Percentiles rank a stretch among this genome's conserved stretches.
Evolutionary conservation across 2,888 invertebrate genomes (phyloP).

Genomic region (Nemotelus pantherinus): DNA sequence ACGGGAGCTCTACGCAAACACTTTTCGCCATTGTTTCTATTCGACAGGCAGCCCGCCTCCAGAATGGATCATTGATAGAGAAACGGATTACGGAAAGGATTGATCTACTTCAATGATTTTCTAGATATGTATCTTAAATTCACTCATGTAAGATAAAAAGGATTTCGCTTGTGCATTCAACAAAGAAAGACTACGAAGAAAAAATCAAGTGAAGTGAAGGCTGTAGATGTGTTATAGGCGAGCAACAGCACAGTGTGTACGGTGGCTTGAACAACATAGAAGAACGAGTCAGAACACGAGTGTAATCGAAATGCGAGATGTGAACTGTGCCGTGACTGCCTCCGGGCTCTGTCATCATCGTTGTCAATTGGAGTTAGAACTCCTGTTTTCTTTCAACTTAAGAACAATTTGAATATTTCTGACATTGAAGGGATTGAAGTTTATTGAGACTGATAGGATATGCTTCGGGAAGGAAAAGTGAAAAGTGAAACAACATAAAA

Average conservation of each 20-base stretch:
- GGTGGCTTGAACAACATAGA: not conserved
- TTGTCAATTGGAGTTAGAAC: slow-evolving; percentile 25
- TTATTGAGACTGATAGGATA: slow-evolving; percentile 36
- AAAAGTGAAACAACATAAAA: not conserved
- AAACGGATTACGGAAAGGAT: slow-evolving; percentile 42
- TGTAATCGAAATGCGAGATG: slow-evolving; percentile 16
- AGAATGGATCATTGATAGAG: not conserved
- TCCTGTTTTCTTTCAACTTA: slow-evolving; percentile 21
- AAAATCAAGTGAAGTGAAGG: not conserved
- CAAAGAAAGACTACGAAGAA: not conserved
- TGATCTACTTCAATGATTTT: slow-evolving; percentile 43
- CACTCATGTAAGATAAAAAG: slow-evolving; percentile 43
- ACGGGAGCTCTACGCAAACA: not conserved
- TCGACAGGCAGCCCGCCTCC: not conserved
- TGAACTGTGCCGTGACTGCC: not conserved
- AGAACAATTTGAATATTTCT: slow-evolving; percentile 41
- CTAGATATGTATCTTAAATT: slow-evolving; percentile 29
- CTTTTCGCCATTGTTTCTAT: slow-evolving; percentile 20
- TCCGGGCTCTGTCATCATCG: not conserved
- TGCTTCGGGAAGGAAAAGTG: not conserved
- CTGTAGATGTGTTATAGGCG: too few species aligned
- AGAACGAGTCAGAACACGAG: not conserved
- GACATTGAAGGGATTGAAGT: slow-evolving; percentile 35
- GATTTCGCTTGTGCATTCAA: slow-evolving; percentile 26
- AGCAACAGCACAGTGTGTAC: not conserved